Evolutionary conservation across 2,113 vertebrate species (phyloP).

Genomic region (Phyllostomus hastatus): DNA sequence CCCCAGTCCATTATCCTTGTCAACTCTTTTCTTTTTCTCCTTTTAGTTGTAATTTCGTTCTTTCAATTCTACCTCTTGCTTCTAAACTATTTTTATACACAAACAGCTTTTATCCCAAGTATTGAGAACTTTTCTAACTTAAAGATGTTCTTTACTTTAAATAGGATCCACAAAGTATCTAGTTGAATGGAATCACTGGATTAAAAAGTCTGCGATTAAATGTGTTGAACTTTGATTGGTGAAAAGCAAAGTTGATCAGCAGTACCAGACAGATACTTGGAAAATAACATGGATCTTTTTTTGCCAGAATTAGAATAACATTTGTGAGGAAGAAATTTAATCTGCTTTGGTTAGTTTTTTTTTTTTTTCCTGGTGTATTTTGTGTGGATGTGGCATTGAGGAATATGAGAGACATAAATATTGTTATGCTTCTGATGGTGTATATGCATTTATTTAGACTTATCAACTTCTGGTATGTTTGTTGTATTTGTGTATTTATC

Average conservation of each 20-base stretch:
- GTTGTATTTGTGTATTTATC: background rate
- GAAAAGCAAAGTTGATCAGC: background rate
- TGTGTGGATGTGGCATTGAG: background rate
- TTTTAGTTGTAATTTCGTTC: constrained; percentile 30
- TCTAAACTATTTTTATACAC: background rate
- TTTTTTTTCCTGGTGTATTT: background rate
- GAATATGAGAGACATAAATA: too few species aligned
- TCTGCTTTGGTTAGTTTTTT: background rate
- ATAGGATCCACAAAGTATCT: background rate
- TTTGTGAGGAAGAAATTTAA: background rate
- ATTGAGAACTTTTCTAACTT: background rate
- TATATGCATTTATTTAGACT: background rate
- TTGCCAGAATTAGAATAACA: background rate
- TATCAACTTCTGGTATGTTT: background rate
- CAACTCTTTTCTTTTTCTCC: background rate
- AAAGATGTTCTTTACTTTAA: background rate
- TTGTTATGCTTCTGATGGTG: background rate
- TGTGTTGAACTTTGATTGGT: background rate
- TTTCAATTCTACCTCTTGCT: constrained; percentile 35
- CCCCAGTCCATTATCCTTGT: background rate
- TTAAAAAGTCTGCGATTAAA: constrained; percentile 17
- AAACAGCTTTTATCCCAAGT: background rate
- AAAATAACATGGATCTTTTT: background rate
- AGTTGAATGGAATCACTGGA: background rate
- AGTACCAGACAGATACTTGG: background rate